Percentiles rank a stretch among this genome's conserved stretches.
These are phyloP conservation scores for Cosmorhoe ocellata DNA, from an alignment of 2,888 invertebrate species.

Conservation along the genomic window DNA sequence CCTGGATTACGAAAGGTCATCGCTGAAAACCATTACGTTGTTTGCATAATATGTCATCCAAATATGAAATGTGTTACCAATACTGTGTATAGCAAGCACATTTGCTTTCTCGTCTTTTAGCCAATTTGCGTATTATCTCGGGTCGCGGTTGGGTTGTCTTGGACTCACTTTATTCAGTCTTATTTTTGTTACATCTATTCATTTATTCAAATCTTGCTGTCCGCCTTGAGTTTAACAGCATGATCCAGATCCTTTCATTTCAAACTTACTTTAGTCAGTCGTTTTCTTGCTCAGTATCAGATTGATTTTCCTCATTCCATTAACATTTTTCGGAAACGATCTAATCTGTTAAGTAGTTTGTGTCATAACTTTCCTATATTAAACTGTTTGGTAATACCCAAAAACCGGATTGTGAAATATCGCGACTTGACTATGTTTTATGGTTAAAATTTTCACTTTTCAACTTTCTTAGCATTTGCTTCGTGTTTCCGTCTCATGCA, in stretches of 20 bases:
- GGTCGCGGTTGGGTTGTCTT: slow-evolving; percentile 57
- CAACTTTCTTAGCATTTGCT: slow-evolving; percentile 16
- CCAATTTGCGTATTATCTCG: slow-evolving; percentile 56
- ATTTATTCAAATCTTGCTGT: slow-evolving; percentile 39
- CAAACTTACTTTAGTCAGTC: slow-evolving; percentile 30
- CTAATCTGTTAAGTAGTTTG: slow-evolving; percentile 10
- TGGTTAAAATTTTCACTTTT: slow-evolving; percentile 19
- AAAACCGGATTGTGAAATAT: slow-evolving; percentile 27
- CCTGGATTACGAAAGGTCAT: slow-evolving; percentile 33
- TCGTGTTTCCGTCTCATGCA: slow-evolving; percentile 3
- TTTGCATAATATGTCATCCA: too few species aligned
- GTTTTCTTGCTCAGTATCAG: slow-evolving; percentile 34
- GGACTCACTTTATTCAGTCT: slow-evolving; percentile 50
- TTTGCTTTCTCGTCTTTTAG: slow-evolving; percentile 56
- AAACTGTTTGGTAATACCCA: slow-evolving; percentile 21
- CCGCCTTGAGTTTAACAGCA: slow-evolving; percentile 45
- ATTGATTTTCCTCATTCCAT: slow-evolving; percentile 22
- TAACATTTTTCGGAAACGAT: slow-evolving; percentile 18
- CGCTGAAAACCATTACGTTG: slow-evolving; percentile 7
- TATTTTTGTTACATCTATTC: slow-evolving; percentile 43
- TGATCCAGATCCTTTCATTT: slow-evolving; percentile 42
- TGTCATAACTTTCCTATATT: slow-evolving; percentile 28
- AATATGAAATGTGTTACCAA: background rate
- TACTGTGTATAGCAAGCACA: slow-evolving; percentile 25
- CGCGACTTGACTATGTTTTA: slow-evolving; percentile 10